Evolutionary conservation across 92 coral and sea anemone species (phyloP), one percentile per base, ranked within the genome.

Genomic region (Epizoanthus illoricatus): DNA sequence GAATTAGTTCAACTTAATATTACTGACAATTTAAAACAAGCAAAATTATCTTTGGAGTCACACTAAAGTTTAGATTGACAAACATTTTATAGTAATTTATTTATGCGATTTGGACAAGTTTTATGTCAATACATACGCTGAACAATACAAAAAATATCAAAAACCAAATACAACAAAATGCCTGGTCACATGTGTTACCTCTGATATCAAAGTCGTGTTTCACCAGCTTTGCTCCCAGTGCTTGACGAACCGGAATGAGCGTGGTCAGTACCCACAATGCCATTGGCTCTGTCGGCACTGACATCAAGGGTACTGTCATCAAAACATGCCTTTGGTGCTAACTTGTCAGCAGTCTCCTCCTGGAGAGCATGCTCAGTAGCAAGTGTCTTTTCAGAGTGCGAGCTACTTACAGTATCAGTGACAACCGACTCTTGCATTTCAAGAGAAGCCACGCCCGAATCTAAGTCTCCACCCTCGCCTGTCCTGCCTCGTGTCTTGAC

Each of bases 311-410:
- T 16, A 63, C 82, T 78, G 82, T 78, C 71, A 43, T 78, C 82
- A 43, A 78, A 78, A 12, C 63, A 70, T 40, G 82, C 82, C 82
- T 78, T 78, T 13, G 82, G 82, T 45, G 82, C 82, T 62, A 78
- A 43, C 82, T 64, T 78, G 60, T 63, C 82, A 78, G 71, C 33
- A 41, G 82, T 45, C 45, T 78, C 72, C 55, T 62, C 60, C 60
- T 62, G 82, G 20, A 43, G 67, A 28, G 24, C 67, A 40, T 78
- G 82, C 70, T 78, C 82, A 63, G 82, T 62, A 12, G 82, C 64
- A 57, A 78, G 42, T 78, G 47, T 45, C 65, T 78, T 69, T 45
- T 78, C 82, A 9, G 82, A 78, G 65, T 19, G 80, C 9, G 54
- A 56, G 15, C 13, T 78, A 78, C 71, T 78, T 63, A 62, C 56